A percentile compares a stretch with the other conserved stretches of the same genome.
Conservation (phyloP, 2,888 invertebrate species). For the Scrobipalpa atriplicella region DNA sequence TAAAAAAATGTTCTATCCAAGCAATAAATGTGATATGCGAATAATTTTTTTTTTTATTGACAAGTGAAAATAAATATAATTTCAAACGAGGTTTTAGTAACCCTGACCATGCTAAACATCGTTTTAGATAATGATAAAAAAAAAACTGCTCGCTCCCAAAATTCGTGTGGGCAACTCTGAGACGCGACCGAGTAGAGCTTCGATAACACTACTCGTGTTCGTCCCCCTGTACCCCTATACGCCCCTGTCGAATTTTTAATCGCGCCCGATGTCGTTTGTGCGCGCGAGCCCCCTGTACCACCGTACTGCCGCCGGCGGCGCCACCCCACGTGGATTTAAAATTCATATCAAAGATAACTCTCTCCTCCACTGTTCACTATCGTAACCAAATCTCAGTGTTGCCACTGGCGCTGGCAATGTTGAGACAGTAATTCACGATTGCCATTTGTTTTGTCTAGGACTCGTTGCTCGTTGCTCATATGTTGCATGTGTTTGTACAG, state of each 20-base stretch:
- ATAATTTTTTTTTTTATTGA: too few species aligned
- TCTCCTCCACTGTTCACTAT: conserved; percentile 26
- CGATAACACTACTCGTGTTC: conserved; percentile 45
- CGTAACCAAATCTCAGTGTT: conserved; percentile 26
- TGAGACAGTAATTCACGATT: conserved; percentile 20
- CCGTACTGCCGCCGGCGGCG: conserved; percentile 37
- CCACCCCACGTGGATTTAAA: conserved; percentile 55
- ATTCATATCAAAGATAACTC: conserved; percentile 53
- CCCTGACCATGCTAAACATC: too few species aligned
- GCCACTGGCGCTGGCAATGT: conserved; percentile 19
- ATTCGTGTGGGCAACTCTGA: conserved; percentile 6
- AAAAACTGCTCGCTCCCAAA: not conserved
- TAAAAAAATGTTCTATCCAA: too few species aligned
- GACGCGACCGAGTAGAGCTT: conserved; percentile 33
- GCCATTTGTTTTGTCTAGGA: conserved; percentile 20
- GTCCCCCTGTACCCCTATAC: not conserved
- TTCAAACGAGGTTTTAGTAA: too few species aligned
- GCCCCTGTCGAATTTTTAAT: conserved; percentile 63
- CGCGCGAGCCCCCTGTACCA: conserved; percentile 27
- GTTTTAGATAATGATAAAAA: not conserved
- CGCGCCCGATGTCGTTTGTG: conserved; percentile 55
- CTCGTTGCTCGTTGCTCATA: conserved; percentile 9
- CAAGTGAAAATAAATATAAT: too few species aligned
- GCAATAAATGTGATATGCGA: too few species aligned
- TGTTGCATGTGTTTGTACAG: not conserved